A percentile compares a stretch with the other conserved stretches of the same genome.
phyloP scores from a whole-genome alignment of 2,888 invertebrate genomes.

The Nipponacmea schrenckii region DNA sequence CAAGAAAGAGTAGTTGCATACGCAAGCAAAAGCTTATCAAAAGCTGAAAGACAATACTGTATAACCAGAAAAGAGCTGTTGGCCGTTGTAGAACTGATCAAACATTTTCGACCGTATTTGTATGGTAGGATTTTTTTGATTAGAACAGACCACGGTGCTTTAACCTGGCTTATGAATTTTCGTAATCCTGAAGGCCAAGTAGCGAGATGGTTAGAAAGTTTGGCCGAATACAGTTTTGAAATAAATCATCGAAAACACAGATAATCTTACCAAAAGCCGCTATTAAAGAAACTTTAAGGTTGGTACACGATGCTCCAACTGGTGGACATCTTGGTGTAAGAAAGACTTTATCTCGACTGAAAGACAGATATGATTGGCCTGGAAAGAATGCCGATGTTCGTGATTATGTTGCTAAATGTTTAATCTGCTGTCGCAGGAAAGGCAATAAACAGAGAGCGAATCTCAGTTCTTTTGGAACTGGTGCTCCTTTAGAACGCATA shows the following conservation, averaged over 20 bases:
- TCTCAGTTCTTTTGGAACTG: neutral
- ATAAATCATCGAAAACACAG: too few relatives aligned
- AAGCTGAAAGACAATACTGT: neutral
- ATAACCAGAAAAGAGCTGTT: neutral
- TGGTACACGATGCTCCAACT: neutral
- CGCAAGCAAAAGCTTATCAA: neutral
- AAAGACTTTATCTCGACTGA: neutral
- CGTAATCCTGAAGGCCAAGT: neutral
- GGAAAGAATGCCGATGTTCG: neutral
- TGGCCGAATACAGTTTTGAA: neutral
- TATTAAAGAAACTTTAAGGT: neutral
- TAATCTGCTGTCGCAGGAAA: neutral
- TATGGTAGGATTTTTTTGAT: neutral
- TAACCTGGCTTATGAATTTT: slow-evolving; percentile 2
- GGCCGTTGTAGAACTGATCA: neutral
- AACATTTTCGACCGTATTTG: neutral
- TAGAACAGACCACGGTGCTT: neutral
- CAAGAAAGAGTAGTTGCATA: neutral
- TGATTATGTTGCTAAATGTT: neutral
- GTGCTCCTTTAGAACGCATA: slow-evolving; percentile 30
- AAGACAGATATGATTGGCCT: neutral
- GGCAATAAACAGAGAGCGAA: neutral
- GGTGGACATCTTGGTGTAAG: too few relatives aligned
- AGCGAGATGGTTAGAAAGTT: neutral
- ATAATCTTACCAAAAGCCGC: too few relatives aligned